A percentile compares a stretch with the other conserved stretches of the same genome.
Conservation (phyloP, 2,113 vertebrate genomes). For the Mobula birostris region DNA sequence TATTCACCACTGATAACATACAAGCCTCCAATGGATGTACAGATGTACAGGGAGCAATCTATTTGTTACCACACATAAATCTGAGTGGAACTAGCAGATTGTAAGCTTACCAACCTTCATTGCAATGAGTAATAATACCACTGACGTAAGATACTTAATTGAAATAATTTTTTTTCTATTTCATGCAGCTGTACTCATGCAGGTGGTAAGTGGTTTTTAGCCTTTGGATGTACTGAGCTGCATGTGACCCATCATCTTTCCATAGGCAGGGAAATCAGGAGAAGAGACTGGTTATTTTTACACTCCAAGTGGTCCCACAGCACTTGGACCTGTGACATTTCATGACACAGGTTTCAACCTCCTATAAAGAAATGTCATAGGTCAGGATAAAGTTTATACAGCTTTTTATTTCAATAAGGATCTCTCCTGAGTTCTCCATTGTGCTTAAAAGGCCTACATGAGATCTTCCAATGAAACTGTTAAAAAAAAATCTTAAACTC, state of each 20-base stretch:
- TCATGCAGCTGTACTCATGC: background rate
- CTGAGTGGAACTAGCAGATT: background rate
- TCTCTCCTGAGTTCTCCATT: background rate
- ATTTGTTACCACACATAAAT: background rate
- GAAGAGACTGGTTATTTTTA: conserved; percentile 4
- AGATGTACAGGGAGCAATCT: background rate
- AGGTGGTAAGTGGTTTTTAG: background rate
- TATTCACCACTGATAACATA: background rate
- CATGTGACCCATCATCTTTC: conserved; percentile 7
- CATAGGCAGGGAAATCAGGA: background rate
- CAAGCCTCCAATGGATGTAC: background rate
- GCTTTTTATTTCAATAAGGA: conserved; percentile 23
- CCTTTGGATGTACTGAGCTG: background rate
- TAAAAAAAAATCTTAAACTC: background rate
- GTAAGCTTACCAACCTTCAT: background rate
- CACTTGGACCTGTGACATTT: conserved; percentile 18
- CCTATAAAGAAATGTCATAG: conserved; percentile 8
- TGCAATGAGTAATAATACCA: background rate
- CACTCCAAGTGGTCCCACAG: background rate
- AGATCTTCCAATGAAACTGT: background rate
- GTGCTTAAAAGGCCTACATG: background rate
- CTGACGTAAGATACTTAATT: background rate
- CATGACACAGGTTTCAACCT: conserved; percentile 11
- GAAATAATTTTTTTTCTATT: background rate
- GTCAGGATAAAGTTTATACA: conserved; percentile 21